Evolutionary conservation across 1,140 invertebrate species (phyloP).

Genomic region (Delia radicum): DNA sequence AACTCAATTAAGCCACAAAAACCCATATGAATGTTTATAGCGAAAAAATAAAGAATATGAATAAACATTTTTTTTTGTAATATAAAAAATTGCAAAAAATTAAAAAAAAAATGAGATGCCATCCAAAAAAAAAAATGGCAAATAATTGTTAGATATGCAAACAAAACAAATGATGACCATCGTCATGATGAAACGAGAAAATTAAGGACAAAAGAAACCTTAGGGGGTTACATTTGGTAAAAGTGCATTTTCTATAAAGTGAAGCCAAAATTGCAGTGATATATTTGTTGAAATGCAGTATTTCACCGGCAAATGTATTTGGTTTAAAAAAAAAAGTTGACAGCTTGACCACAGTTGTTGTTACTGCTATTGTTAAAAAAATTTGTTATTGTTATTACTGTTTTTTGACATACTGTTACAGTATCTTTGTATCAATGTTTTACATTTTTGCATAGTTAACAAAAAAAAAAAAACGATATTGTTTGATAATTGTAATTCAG

Average conservation of each 20-base stretch:
- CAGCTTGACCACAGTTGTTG: conserved; percentile 33
- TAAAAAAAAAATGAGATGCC: neutral
- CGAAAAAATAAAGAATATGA: neutral
- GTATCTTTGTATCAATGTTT: too few relatives aligned
- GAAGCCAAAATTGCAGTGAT: neutral
- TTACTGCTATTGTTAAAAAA: conserved; percentile 39
- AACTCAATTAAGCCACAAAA: conserved; percentile 50
- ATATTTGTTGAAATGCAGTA: neutral
- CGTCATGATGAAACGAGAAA: conserved; percentile 17
- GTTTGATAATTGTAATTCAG: conserved; percentile 40
- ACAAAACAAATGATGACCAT: conserved; percentile 51
- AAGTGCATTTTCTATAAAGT: neutral
- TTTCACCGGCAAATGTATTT: neutral
- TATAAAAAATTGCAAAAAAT: neutral
- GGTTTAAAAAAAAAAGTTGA: conserved; percentile 38
- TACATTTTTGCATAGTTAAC: neutral
- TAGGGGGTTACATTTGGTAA: neutral
- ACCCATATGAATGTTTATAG: conserved; percentile 9
- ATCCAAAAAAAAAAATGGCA: conserved; percentile 39
- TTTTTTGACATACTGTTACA: conserved; percentile 21
- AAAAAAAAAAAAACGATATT: neutral
- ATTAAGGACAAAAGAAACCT: conserved; percentile 7
- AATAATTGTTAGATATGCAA: conserved; percentile 49
- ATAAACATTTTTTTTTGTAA: neutral
- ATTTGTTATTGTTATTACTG: conserved; percentile 24